These are phyloP conservation scores for Osmerus eperlanus DNA, from an alignment of 2,113 vertebrate species.

Conservation along the genomic window DNA sequence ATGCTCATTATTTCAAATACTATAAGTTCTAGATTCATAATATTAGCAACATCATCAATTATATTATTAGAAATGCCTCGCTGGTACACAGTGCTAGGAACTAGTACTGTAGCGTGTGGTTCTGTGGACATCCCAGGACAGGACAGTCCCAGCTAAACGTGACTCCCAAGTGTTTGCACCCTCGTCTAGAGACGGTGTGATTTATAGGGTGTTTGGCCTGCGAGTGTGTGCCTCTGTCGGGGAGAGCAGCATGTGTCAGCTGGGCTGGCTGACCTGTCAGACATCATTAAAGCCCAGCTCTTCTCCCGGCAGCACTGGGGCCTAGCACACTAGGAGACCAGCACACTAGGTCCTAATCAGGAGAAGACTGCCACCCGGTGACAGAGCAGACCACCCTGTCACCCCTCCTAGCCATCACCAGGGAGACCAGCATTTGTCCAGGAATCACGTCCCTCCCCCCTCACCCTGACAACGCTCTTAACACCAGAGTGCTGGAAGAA, in stretches of 20 bases:
- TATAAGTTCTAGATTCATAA: too few species aligned
- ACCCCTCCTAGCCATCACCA: neutral
- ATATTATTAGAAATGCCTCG: too few species aligned
- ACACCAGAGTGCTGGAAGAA: slow-evolving; percentile 46
- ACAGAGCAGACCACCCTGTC: slow-evolving; percentile 56
- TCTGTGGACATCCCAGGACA: too few species aligned
- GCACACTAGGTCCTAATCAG: slow-evolving; percentile 63
- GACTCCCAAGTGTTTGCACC: too few species aligned
- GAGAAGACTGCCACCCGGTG: slow-evolving; percentile 68
- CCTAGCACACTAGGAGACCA: slow-evolving; percentile 24
- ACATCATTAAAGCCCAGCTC: slow-evolving; percentile 66
- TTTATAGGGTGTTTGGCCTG: slow-evolving; percentile 2
- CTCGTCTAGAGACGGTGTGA: neutral
- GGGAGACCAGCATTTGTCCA: slow-evolving; percentile 1
- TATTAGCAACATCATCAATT: too few species aligned
- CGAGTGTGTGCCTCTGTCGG: slow-evolving; percentile 31
- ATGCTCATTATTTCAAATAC: neutral
- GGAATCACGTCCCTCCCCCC: slow-evolving; percentile 64
- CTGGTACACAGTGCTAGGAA: too few species aligned
- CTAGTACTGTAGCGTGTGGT: too few species aligned
- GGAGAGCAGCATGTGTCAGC: slow-evolving; percentile 66
- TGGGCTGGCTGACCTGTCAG: slow-evolving; percentile 68
- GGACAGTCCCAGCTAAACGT: too few species aligned
- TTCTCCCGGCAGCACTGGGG: slow-evolving; percentile 57
- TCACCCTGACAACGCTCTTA: slow-evolving; percentile 49